Percentiles rank a stretch among this genome's conserved stretches.
Conservation (phyloP, 2,888 invertebrate species). For the Drosophila borborema region DNA sequence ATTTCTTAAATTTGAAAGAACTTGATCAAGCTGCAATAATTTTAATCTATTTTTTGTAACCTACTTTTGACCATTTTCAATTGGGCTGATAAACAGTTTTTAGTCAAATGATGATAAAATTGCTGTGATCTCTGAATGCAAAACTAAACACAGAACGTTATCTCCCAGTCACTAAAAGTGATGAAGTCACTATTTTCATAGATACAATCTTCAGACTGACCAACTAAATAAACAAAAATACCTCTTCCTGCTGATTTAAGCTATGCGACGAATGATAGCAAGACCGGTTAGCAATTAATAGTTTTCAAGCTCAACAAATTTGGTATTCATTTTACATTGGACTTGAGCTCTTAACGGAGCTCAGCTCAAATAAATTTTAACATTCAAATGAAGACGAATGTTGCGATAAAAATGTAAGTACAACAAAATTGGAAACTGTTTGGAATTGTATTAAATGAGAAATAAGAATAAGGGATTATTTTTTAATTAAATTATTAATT, state of each 20-base stretch:
- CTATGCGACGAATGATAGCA: neutral
- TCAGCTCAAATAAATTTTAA: neutral
- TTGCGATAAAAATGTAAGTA: neutral
- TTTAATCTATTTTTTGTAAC: no score
- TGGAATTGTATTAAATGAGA: neutral
- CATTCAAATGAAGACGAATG: neutral
- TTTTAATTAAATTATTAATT: neutral
- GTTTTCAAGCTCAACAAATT: constrained; percentile 1
- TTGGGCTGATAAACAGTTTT: neutral
- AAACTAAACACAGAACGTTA: neutral
- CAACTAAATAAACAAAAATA: constrained; percentile 8
- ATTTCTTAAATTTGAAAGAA: neutral
- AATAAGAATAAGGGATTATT: neutral
- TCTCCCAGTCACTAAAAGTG: neutral
- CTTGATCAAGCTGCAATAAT: neutral
- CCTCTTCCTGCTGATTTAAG: constrained; percentile 4
- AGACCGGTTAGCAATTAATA: constrained; percentile 12
- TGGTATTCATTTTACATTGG: constrained; percentile 5
- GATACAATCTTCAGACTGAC: neutral
- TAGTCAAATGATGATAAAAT: neutral
- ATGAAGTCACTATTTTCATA: neutral
- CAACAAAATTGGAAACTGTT: neutral
- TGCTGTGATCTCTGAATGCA: neutral
- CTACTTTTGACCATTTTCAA: neutral
- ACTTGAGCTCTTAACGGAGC: neutral